A percentile compares a stretch with the other conserved stretches of the same genome.
These are phyloP conservation scores for Rhineura floridana DNA, from an alignment of 2,113 vertebrate species.

Conservation along the genomic window DNA sequence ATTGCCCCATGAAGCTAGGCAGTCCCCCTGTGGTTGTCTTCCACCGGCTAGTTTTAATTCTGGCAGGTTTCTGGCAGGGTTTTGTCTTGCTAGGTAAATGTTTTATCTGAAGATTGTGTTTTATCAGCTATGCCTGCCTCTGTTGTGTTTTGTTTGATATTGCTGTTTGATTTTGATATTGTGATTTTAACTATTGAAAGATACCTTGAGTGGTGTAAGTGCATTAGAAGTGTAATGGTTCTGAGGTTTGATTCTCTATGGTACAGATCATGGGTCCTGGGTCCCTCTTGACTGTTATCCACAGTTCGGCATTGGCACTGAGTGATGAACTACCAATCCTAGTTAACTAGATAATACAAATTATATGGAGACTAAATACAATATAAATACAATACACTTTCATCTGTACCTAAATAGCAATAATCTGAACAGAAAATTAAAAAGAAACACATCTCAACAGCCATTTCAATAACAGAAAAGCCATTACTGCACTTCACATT, in stretches of 20 bases:
- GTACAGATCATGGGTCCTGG: not conserved
- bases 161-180: not conserved
- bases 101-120: not conserved
- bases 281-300: not conserved
- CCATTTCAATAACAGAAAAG: not conserved
- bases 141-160: not conserved
- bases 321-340: not conserved
- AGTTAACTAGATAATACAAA: not conserved
- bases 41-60: too few relatives aligned
- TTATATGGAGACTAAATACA: not conserved
- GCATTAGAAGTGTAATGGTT: not conserved
- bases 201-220: not conserved
- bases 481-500: not conserved
- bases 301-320: not conserved
- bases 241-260: not conserved
- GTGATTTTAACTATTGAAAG: not conserved
- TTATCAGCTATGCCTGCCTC: not conserved
- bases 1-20: too few relatives aligned
- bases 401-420: not conserved
- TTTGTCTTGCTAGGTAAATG: too few relatives aligned
- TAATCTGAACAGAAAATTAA: conserved; percentile 1
- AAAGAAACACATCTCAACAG: not conserved
- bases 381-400: not conserved
- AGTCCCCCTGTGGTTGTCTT: too few relatives aligned
- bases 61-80: too few relatives aligned